phyloP scores from a whole-genome alignment of 2,797 vertebrate species.

The Hydrolagus colliei region DNA sequence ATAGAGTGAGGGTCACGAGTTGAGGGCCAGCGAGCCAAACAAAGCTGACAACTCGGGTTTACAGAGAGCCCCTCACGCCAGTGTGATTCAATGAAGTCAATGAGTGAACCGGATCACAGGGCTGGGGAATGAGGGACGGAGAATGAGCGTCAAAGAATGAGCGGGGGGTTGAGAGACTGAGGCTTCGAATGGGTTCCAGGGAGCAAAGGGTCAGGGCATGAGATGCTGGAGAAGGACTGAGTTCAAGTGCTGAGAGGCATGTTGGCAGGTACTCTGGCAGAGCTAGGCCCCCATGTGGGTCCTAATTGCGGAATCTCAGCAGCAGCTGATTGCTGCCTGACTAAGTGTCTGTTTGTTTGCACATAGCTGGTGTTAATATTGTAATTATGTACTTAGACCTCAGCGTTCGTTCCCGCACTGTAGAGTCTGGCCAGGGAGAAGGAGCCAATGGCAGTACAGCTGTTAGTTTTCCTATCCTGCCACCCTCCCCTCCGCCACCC shows the following conservation, averaged over 20 bases:
- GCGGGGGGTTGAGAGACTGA: background rate
- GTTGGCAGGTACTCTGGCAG: background rate
- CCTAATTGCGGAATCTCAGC: background rate
- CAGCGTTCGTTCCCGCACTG: background rate
- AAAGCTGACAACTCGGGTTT: conserved; percentile 58
- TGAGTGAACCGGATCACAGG: background rate
- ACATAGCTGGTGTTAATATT: conserved; percentile 3
- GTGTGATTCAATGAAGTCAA: conserved; percentile 39
- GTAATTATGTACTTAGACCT: conserved; percentile 10
- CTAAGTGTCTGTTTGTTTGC: conserved; percentile 13
- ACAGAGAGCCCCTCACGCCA: conserved; percentile 54
- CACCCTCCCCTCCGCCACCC: background rate
- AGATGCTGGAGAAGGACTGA: background rate
- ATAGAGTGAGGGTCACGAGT: conserved; percentile 37
- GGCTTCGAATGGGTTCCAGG: background rate
- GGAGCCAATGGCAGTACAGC: too few relatives aligned
- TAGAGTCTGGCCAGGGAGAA: background rate
- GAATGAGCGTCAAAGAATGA: background rate
- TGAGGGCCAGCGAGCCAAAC: conserved; percentile 38
- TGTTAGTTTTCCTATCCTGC: too few relatives aligned
- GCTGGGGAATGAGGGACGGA: too few relatives aligned
- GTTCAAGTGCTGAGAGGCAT: too few relatives aligned
- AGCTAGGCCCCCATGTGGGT: background rate
- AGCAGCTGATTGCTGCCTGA: background rate
- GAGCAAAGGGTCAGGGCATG: background rate